Evolutionary conservation across 2,888 invertebrate species (phyloP), one percentile per base, ranked within the genome.

Genomic region (Drosophila subquinaria): DNA sequence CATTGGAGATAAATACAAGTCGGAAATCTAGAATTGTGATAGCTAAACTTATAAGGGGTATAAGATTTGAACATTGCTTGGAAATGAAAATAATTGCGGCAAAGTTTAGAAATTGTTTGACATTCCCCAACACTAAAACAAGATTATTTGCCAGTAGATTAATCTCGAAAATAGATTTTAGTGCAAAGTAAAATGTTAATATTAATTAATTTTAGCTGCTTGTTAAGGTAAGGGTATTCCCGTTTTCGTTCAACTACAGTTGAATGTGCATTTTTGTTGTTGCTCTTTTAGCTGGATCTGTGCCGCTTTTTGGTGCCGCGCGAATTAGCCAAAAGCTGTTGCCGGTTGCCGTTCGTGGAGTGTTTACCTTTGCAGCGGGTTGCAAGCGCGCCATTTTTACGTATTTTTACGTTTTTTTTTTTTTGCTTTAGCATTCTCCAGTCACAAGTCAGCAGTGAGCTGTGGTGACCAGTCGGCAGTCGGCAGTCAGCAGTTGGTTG

Each of bases 251-350:
- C 35, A n/a, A 11, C 11, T 36, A 42, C 42, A 11, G 8, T 11
- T 35, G 33, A 43, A 13, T 56, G 42, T 36, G 36, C 43, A 23
- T 27, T 43, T 43, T 52, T 23, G 33, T 42, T 42, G 61, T 15
- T 61, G 36, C 47, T 48, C 11, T 9, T 11, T 63, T 68, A 1
- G 61, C n/a, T 47, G 50, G 30, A 23, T 43, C 17, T 36, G 17
- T 70, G 64, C 43, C 52, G 64, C 51, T 78, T 77, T 77, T 67
- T 64, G 69, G 69, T 74, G 69, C 77, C 74, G 70, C 73, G 88
- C 73, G 87, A 86, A 85, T 85, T 85, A 88, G 88, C 85, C 88
- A 81, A 85, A 86, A 81, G 86, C 85, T 73, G 73, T 72, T 74
- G 74, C 74, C 86, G 51, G 57, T 70, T 72, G 73, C 72, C 40